Base-by-base conservation (phyloP, 2,888 invertebrate genomes). In the Acutogordius australiensis region DNA sequence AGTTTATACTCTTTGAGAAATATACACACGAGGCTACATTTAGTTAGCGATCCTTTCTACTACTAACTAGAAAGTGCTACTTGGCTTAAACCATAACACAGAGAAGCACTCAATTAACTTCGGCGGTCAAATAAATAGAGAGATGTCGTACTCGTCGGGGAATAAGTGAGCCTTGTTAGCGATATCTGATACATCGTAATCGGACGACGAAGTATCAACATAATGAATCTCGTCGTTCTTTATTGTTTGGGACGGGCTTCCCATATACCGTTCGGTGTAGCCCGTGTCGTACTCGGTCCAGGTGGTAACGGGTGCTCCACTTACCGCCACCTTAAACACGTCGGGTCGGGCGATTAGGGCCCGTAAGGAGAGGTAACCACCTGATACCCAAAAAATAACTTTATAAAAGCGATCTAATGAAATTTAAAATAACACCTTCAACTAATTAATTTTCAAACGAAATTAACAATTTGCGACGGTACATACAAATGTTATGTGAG, bases 241-340 rank as follows among this genome's bases (percentile, higher is more conserved):
- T 18, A 23, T 8, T 23, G 13, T 51, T 23, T 23, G 13, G 29
- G 18, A 8, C 30, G 85, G 85, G 63, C 82, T 72, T 69, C 81
- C 84, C 86, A 97, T 86, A 73, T 94, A 97, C 45, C 94, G 78
- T 74, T 97, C 97, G 60, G 90, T 91, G 74, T 97, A 97, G 18
- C 90, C 94, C 0, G 94, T 94, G 73, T 97, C 97, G 74, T 97
- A 99, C 61, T 88, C 78, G 63, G 80, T 78, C 94, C 97, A 97
- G 68, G 84, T 84, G 8, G 90, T 88, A 1, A 97, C 94, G 0
- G 94, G 94, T 13, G 94, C 94, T 60, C 91, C 94, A 59, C 91
- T 90, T 64, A 91, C 82, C 63, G 88, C 84, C 66, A 78, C 68
- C 77, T 78, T 87, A 74, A 91, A 94, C 63, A 88, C 76, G 67